Conservation (phyloP, 1,140 invertebrate species). For the Olivierus martensii region DNA sequence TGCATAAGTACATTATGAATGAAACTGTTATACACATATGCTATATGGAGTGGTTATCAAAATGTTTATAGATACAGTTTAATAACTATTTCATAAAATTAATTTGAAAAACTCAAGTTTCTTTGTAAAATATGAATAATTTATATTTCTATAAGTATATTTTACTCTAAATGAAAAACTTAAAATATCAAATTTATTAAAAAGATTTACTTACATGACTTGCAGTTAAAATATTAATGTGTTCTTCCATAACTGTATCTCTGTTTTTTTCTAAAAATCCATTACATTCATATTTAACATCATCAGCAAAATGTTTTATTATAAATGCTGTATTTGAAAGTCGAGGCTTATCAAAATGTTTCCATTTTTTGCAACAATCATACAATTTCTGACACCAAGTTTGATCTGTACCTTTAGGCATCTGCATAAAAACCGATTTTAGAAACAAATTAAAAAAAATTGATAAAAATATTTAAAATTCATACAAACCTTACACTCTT, state of each 20-base stretch:
- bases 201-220: slow-evolving; percentile 31
- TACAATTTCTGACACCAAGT: slow-evolving; percentile 91
- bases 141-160: no score
- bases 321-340: slow-evolving; percentile 75
- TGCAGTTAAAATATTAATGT: slow-evolving; percentile 50
- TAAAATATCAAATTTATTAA: no score
- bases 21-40: no score
- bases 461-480: slow-evolving; percentile 1
- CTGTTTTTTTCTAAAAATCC: slow-evolving; percentile 97
- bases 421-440: slow-evolving; percentile 34
- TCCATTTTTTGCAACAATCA: slow-evolving; percentile 51
- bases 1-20: no score
- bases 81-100: no score
- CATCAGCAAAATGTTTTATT: slow-evolving; percentile 79
- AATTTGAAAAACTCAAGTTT: no score
- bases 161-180: no score
- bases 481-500: slow-evolving; percentile 72
- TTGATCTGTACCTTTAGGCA: slow-evolving; percentile 78
- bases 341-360: slow-evolving; percentile 81
- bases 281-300: slow-evolving; percentile 74
- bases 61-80: no score
- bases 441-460: background rate
- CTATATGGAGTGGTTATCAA: no score
- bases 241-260: slow-evolving; percentile 90
- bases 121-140: no score